Conservation (phyloP, 2,113 vertebrate species). For the Channa maculata region DNA sequence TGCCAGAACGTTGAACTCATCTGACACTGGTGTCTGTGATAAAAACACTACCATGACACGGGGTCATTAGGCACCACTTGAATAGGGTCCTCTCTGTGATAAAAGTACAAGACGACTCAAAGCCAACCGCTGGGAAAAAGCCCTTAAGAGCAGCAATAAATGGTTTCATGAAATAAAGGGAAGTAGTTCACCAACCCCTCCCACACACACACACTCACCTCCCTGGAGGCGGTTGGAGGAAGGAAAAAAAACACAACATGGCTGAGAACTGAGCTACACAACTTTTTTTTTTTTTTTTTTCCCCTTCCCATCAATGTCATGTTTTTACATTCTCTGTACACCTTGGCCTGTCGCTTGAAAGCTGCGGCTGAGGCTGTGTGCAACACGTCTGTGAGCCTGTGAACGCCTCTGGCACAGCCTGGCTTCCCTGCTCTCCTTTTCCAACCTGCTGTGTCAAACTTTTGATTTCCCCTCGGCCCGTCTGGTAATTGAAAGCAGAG, state of each 20-base stretch:
- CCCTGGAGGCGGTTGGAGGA: constrained; percentile 27
- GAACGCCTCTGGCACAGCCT: constrained; percentile 59
- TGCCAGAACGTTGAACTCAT: not conserved
- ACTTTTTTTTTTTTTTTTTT: constrained; percentile 23
- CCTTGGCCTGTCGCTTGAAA: constrained; percentile 62
- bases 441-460: constrained; percentile 73
- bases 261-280: constrained; percentile 35
- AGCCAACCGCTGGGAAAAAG: constrained; percentile 31
- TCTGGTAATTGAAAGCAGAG: constrained; percentile 79
- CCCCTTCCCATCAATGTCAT: constrained; percentile 60
- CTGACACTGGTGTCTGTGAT: constrained; percentile 4
- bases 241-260: constrained; percentile 3
- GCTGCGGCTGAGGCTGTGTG: constrained; percentile 28
- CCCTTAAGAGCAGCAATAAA: constrained; percentile 26
- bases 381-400: not conserved
- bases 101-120: constrained; percentile 7
- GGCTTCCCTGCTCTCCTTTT: constrained; percentile 61
- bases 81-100: not conserved
- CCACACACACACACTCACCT: constrained; percentile 9
- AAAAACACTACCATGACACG: not conserved
- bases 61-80: not conserved
- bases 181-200: constrained; percentile 39
- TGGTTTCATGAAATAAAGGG: constrained; percentile 53
- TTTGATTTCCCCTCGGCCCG: constrained; percentile 78
- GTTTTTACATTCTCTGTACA: constrained; percentile 69